Evolutionary conservation across 2,888 invertebrate species (phyloP).

Genomic region (Tetramorium bicarinatum): DNA sequence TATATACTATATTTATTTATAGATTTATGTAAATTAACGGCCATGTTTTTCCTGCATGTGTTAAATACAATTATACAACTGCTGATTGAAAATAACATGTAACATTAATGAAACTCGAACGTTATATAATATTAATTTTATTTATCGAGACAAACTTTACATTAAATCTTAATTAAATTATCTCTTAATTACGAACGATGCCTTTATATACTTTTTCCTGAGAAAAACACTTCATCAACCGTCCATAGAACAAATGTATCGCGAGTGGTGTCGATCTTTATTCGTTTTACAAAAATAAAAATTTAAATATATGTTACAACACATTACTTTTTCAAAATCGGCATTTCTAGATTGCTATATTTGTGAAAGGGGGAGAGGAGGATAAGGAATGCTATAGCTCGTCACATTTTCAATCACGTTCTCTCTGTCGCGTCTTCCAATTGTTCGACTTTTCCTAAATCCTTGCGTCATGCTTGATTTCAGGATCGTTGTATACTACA

Average conservation of each 20-base stretch:
- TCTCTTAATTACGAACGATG: conserved; percentile 9
- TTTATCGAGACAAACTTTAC: conserved; percentile 15
- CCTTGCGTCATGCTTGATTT: neutral
- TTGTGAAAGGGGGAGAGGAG: neutral
- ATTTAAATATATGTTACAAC: conserved; percentile 38
- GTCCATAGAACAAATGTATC: conserved; percentile 21
- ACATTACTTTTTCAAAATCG: conserved; percentile 23
- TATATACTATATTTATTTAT: neutral
- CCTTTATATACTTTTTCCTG: conserved; percentile 3
- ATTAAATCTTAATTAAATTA: conserved; percentile 40
- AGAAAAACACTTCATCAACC: neutral
- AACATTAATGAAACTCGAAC: neutral
- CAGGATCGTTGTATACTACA: neutral
- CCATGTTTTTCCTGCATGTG: neutral
- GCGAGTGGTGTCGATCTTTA: conserved; percentile 16
- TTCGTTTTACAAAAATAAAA: conserved; percentile 44
- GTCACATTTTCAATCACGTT: conserved; percentile 5
- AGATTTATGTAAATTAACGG: neutral
- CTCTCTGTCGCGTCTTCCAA: neutral
- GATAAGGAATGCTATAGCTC: neutral
- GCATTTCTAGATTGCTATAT: conserved; percentile 21
- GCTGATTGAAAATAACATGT: conserved; percentile 7
- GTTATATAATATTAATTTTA: conserved; percentile 31
- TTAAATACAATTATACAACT: neutral
- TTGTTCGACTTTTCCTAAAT: neutral